A percentile compares a stretch with the other conserved stretches of the same genome.
Evolutionary conservation across 2,113 vertebrate species (phyloP).

Genomic region (Tachycineta bicolor): DNA sequence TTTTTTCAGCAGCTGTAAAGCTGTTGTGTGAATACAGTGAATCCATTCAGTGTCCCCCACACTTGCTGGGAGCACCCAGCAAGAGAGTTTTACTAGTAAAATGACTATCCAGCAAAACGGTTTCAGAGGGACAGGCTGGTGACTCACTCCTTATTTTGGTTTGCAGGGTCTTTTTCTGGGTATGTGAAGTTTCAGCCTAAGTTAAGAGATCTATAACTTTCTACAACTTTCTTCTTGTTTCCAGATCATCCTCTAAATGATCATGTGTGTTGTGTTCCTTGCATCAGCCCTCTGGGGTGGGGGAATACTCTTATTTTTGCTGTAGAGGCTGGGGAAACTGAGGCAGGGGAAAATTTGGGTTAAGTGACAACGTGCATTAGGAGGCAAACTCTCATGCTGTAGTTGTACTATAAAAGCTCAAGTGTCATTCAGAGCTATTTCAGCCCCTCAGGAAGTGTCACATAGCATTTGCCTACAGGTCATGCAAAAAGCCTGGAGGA

Average conservation of each 20-base stretch:
- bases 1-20: slow-evolving; percentile 24
- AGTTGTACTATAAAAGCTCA: background rate
- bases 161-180: background rate
- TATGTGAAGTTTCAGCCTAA: background rate
- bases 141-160: background rate
- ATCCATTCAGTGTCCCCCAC: slow-evolving; percentile 14
- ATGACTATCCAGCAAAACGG: background rate
- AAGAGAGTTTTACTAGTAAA: background rate
- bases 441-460: slow-evolving; percentile 28
- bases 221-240: background rate
- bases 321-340: background rate
- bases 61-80: slow-evolving; percentile 39
- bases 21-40: slow-evolving; percentile 26
- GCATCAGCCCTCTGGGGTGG: background rate
- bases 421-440: slow-evolving; percentile 17
- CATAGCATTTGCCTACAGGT: background rate
- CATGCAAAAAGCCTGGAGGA: background rate
- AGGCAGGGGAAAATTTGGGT: background rate
- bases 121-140: background rate
- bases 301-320: background rate
- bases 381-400: background rate
- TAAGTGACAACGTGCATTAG: background rate
- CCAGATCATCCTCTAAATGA: background rate
- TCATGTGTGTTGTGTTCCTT: background rate
- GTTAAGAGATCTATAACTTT: background rate